Base-by-base conservation (phyloP, 2,797 vertebrate species). In the Alectoris magna region DNA sequence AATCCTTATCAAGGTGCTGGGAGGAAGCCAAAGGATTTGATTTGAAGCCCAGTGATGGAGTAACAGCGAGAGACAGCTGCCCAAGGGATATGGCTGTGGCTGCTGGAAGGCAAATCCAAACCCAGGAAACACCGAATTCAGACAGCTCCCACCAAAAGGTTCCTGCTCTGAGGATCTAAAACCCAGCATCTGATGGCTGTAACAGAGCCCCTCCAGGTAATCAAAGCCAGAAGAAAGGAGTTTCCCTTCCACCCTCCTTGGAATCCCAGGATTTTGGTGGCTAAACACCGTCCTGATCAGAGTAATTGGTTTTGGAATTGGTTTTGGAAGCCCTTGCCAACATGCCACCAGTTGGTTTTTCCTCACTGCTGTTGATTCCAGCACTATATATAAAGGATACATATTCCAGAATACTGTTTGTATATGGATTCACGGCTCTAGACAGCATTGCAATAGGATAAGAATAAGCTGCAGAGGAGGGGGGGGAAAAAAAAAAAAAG, bases 371-470 rank as follows among this genome's bases (percentile, higher is more conserved):
- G 34, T 56, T 36, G 5, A 67, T 46, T 43, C 74, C 74, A 93
- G 38, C 41, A 36, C 48, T 53, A 29, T 80, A n/a, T 2, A 22
- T 10, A 84, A 98, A 99, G 98, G 99, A 99, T 99, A 99, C 99
- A 15, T 98, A 99, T 97, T 98, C 96, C 93, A 99, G 97, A 95
- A 99, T 98, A 79, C 98, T 98, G 78, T 97, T 99, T 62, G 98
- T 99, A 58, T 99, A 99, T 2, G 99, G 99, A 87, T 99, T 99
- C 98, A 99, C 99, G 15, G 99, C 98, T 80, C 99, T 98, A 16
- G 98, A 98, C 10, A 99, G 96, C 1, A 90, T 98, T 76, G 98
- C 96, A 22, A 98, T 97, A 56, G 99, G 99, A 75, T 98, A 99
- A 94, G 97, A 99, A 97, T 98, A 96, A 22, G 99, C 99, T 99